Base-by-base conservation (phyloP, 2,113 vertebrate genomes). In the Acrocephalus arundinaceus region DNA sequence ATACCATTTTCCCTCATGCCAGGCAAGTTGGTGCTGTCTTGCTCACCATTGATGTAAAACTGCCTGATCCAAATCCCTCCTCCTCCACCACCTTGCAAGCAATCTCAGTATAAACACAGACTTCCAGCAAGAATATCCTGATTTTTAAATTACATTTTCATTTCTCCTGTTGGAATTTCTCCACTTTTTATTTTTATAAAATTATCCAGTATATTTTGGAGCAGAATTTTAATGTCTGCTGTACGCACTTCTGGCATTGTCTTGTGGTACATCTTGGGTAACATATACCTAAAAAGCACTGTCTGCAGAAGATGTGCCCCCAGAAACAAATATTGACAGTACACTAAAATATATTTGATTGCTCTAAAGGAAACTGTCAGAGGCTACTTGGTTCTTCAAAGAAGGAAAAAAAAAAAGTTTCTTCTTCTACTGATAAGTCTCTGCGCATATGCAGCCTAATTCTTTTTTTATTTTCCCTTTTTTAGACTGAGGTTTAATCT, bases 41-140 rank as follows among this genome's bases (percentile, higher is more conserved):
- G 17, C 33, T 39, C 35, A 31, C 25, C 0, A 0, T 0, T 63
- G 66, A 55, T 25, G 4, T 31, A 39, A 46, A 92, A 59, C 11
- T 21, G 25, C 5, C 48, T 59, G 31, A 79, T 43, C 13, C 31
- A 94, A 88, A 58, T 18, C 27, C 16, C 24, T 55, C 18, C 10
- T 78, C 23, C 27, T 65, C 25, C 17, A 9, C 17, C 17, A 85
- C 24, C 57, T 86, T 66, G 52, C 9, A 57, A 73, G 54, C 76
- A 68, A 73, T 52, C 35, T 43, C 11, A 23, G 23, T 39, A 61
- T 18, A 76, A 76, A 70, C 4, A 4, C 7, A 70, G 33, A 48
- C 11, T 61, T 86, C 18, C 59, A 87, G 13, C 12, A 89, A 48
- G 15, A 65, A 52, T 61, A 84, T 45, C 14, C 6, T 39, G 5